Evolutionary conservation across 2,113 vertebrate species (phyloP).

Genomic region (Gracilinanus agilis): DNA sequence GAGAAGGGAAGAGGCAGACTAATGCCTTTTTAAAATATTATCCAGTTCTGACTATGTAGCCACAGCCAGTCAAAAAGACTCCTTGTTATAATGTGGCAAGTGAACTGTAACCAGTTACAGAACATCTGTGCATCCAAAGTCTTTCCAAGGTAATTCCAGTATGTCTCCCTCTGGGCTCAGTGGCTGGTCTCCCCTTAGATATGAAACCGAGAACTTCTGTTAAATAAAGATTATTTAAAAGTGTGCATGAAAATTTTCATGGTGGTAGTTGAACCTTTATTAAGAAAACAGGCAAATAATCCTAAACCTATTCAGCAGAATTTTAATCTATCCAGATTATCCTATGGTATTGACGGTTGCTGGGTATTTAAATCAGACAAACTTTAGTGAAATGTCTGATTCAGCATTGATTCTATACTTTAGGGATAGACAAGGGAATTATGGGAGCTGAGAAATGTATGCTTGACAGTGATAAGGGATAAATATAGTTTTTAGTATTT

Average conservation of each 20-base stretch:
- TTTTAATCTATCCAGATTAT: slow-evolving; percentile 22
- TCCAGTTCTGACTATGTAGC: neutral
- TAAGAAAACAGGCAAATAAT: neutral
- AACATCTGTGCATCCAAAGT: neutral
- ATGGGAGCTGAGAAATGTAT: slow-evolving; percentile 34
- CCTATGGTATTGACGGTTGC: neutral
- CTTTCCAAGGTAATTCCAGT: neutral
- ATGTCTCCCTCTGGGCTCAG: neutral
- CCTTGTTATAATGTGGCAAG: neutral
- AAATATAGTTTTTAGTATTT: slow-evolving; percentile 24
- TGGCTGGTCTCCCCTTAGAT: neutral
- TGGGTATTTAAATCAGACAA: slow-evolving; percentile 1
- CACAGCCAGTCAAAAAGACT: neutral
- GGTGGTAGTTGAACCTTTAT: neutral
- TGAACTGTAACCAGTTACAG: neutral
- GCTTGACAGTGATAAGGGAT: neutral
- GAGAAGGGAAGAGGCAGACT: neutral
- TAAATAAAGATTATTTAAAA: neutral
- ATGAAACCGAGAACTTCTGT: neutral
- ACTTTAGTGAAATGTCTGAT: neutral
- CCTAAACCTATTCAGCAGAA: slow-evolving; percentile 12
- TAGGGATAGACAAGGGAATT: slow-evolving; percentile 1
- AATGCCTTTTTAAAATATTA: neutral
- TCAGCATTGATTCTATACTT: slow-evolving; percentile 8
- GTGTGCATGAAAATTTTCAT: neutral